Percentiles rank a stretch among this genome's conserved stretches.
phyloP scores from a whole-genome alignment of 2,888 invertebrate species.

The Punctoribates punctum region DNA sequence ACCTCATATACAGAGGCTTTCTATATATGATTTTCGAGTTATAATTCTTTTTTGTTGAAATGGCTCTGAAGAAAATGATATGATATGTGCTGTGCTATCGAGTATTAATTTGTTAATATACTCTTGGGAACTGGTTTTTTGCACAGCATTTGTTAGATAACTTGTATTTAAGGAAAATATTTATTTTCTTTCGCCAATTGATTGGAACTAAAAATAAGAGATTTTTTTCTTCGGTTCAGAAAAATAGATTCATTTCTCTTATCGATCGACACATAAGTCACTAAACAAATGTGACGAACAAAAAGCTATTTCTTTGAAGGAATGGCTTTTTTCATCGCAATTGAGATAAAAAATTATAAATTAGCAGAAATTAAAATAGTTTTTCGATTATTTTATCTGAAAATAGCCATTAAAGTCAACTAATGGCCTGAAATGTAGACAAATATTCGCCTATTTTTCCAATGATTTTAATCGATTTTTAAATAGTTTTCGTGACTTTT shows the following conservation, averaged over 20 bases:
- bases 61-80: too few species aligned
- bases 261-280: conserved; percentile 6
- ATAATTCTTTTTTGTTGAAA: too few species aligned
- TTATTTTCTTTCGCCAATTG: neutral
- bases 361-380: neutral
- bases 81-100: too few species aligned
- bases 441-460: neutral
- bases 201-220: neutral
- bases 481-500: neutral
- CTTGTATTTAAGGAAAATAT: too few species aligned
- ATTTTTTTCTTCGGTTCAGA: neutral
- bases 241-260: neutral
- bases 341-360: neutral
- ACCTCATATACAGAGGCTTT: too few species aligned
- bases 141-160: too few species aligned
- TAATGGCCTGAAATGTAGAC: neutral
- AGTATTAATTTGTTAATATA: too few species aligned
- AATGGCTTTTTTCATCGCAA: neutral
- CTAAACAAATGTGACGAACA: neutral
- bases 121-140: too few species aligned
- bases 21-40: too few species aligned
- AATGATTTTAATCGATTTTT: neutral
- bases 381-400: too few species aligned
- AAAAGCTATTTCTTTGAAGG: neutral
- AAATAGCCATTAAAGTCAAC: too few species aligned